These are phyloP conservation scores for Geotrypetes seraphini DNA, from an alignment of 2,797 vertebrate genomes.

Conservation along the genomic window DNA sequence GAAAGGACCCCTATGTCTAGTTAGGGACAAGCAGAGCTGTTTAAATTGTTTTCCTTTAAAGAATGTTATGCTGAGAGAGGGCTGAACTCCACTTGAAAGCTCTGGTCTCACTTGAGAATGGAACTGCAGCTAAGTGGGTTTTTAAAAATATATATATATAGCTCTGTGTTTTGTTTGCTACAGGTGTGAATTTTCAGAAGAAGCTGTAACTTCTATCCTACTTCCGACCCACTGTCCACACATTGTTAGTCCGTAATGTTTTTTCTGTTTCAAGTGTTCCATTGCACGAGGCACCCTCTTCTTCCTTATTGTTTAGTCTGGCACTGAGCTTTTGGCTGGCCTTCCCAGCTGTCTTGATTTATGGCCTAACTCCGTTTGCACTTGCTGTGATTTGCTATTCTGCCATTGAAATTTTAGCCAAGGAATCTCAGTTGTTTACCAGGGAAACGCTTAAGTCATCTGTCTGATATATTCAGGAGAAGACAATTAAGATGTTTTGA, in stretches of 20 bases:
- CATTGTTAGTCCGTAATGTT: background rate
- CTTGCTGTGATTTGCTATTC: slow-evolving; percentile 1
- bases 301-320: slow-evolving; percentile 2
- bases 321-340: background rate
- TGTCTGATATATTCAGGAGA: no score
- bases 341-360: slow-evolving; percentile 2
- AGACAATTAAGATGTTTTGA: no score
- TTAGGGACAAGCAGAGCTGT: background rate
- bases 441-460: no score
- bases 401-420: slow-evolving; percentile 7
- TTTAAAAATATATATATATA: no score
- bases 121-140: background rate
- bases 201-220: background rate
- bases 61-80: background rate
- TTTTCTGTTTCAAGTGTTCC: no score
- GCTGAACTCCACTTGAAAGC: background rate
- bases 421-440: slow-evolving; percentile 10
- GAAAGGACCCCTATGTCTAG: no score
- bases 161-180: background rate
- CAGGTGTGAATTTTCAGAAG: background rate
- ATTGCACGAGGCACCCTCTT: no score
- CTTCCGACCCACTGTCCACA: background rate
- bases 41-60: no score
- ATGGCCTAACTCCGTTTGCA: slow-evolving; percentile 12
- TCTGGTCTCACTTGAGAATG: background rate